Base-by-base conservation (phyloP, 64 coral and sea anemone species). In the Pachyseris speciosa region DNA sequence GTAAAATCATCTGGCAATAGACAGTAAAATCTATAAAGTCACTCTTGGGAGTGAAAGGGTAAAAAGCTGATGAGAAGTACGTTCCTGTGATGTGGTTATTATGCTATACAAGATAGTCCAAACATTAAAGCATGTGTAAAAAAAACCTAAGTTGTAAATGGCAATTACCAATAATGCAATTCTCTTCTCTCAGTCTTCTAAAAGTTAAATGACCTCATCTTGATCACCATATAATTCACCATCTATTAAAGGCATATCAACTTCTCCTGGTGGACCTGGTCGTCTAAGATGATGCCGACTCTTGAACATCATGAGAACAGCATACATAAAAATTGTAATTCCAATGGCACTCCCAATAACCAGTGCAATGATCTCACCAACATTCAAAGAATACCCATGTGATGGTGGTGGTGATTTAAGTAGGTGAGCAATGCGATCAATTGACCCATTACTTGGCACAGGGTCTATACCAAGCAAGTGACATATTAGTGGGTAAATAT, bases 401-500 rank as follows among this genome's bases (percentile, higher is more conserved):
- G 75, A 33, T 9, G 30, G 20, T 40, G 43, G 80, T n/a, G 88
- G 47, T 41, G 60, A 39, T 72, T 59, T 67, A 15, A 94, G 75
- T 6, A 94, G 19, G 28, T 88, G 84, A 9, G 47, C 55, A 68
- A 94, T 81, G 25, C 84, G 59, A 72, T 66, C 60, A n/a, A 96
- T 49, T 13, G 70, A 70, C 3, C 94, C 94, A 88, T 92, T 79
- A 33, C 92, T 96, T 20, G 84, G 83, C 16, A 37, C 77, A 24
- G 94, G 94, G 9, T 71, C 27, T 40, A 96, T 87, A 10, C 78
- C 90, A 28, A 96, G 58, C 37, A 96, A 75, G 78, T 96, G 70
- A 79, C 94, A 96, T 57, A 96, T 88, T 22, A 96, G 74, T 11
- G 89, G 57, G 68, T 96, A 96, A 6, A 96, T 89, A 33, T 96